Evolutionary conservation across 2,113 vertebrate genomes (phyloP).

Genomic region (Engraulis encrasicolus): DNA sequence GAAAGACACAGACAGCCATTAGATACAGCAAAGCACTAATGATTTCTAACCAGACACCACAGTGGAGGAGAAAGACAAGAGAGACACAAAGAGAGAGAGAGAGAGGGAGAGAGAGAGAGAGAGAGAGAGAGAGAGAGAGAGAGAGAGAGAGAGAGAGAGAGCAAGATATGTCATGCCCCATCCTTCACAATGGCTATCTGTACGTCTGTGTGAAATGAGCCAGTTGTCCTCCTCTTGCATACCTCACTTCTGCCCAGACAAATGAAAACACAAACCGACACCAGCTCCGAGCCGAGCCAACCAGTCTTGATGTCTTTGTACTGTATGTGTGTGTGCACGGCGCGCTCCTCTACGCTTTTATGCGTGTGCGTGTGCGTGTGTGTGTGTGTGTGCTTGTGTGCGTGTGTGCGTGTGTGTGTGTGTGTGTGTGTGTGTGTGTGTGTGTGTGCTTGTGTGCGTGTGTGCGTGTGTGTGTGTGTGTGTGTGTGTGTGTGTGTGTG

Average conservation of each 20-base stretch:
- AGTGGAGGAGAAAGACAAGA: neutral
- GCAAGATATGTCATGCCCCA: neutral
- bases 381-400: too few species aligned
- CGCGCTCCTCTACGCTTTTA: too few species aligned
- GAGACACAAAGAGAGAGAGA: neutral
- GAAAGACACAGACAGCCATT: neutral
- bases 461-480: too few species aligned
- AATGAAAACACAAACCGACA: neutral
- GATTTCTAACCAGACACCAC: constrained; percentile 1
- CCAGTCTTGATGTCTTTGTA: too few species aligned
- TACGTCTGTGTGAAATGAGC: neutral
- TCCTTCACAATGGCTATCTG: neutral
- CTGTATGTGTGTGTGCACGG: too few species aligned
- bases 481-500: too few species aligned
- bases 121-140: neutral
- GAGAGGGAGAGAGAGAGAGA: neutral
- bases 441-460: too few species aligned
- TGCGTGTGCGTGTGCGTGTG: too few species aligned
- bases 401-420: too few species aligned
- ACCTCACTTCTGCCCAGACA: neutral
- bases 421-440: too few species aligned
- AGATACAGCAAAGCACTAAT: neutral
- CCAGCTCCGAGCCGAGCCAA: too few species aligned
- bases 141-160: neutral
- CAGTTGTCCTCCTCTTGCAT: neutral